phyloP scores from a whole-genome alignment of 2,797 vertebrate genomes.

The Lemur catta region DNA sequence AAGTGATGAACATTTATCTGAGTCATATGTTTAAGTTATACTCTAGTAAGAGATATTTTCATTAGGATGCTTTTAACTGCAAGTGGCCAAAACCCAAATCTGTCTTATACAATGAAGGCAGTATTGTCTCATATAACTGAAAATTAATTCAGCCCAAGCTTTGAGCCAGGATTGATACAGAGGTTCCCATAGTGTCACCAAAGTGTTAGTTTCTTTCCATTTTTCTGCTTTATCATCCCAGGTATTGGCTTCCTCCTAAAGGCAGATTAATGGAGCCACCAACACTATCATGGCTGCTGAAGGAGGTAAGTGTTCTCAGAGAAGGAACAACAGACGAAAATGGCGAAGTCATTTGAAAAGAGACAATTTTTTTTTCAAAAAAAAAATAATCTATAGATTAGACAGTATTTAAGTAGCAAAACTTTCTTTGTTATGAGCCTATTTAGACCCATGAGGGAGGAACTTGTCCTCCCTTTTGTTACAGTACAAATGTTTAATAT shows the following conservation, averaged over 20 bases:
- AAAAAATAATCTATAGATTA: not conserved
- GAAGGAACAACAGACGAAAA: not conserved
- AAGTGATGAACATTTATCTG: not conserved
- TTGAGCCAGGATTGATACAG: not conserved
- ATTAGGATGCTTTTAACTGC: not conserved
- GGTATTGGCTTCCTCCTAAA: not conserved
- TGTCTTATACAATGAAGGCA: not conserved
- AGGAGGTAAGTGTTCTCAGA: not conserved
- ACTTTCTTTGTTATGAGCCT: not conserved
- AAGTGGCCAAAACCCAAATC: not conserved
- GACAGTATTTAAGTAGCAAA: not conserved
- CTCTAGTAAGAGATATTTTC: not conserved
- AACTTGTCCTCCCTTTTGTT: not conserved
- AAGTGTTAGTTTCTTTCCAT: not conserved
- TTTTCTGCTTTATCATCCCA: not conserved
- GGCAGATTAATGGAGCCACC: not conserved
- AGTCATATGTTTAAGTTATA: not conserved
- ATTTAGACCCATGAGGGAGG: not conserved
- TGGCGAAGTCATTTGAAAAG: not conserved
- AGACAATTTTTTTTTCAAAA: not conserved
- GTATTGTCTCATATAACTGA: not conserved
- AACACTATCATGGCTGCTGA: not conserved
- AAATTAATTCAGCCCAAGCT: not conserved
- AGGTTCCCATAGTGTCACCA: not conserved
- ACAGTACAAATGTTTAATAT: not conserved